These are phyloP conservation scores for Platycheirus rosarum DNA, from an alignment of 2,888 invertebrate genomes.

Conservation along the genomic window DNA sequence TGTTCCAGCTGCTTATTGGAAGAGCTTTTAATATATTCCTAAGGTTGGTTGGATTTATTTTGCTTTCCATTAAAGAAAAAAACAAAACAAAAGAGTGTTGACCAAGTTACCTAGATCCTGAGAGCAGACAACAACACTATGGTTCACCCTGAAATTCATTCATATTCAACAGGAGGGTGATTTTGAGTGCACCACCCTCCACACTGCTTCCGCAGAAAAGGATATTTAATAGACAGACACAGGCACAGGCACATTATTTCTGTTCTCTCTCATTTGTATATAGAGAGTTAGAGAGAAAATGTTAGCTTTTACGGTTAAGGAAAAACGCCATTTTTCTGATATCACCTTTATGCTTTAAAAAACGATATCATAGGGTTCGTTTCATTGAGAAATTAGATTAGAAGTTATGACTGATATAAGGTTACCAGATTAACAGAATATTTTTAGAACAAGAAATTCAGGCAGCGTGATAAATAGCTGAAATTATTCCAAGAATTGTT, in stretches of 20 bases:
- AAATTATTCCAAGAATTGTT: too few relatives aligned
- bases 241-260: not conserved
- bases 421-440: too few relatives aligned
- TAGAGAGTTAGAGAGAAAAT: not conserved
- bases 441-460: too few relatives aligned
- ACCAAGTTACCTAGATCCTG: conserved; percentile 13
- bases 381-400: conserved; percentile 23
- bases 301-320: conserved; percentile 27
- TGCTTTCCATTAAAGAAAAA: not conserved
- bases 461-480: too few relatives aligned
- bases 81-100: not conserved
- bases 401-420: too few relatives aligned
- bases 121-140: conserved; percentile 14
- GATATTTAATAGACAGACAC: conserved; percentile 27
- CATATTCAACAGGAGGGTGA: conserved; percentile 74
- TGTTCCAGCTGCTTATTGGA: conserved; percentile 66
- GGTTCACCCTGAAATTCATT: conserved; percentile 64
- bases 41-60: not conserved
- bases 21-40: conserved; percentile 40
- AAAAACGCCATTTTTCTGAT: conserved; percentile 13
- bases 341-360: not conserved
- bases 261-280: conserved; percentile 3
- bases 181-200: conserved; percentile 62
- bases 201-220: conserved; percentile 4
- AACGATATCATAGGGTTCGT: conserved; percentile 10